Percentiles rank a stretch among this genome's conserved stretches.
Conservation (phyloP, 2,113 vertebrate genomes). For the Rana temporaria region DNA sequence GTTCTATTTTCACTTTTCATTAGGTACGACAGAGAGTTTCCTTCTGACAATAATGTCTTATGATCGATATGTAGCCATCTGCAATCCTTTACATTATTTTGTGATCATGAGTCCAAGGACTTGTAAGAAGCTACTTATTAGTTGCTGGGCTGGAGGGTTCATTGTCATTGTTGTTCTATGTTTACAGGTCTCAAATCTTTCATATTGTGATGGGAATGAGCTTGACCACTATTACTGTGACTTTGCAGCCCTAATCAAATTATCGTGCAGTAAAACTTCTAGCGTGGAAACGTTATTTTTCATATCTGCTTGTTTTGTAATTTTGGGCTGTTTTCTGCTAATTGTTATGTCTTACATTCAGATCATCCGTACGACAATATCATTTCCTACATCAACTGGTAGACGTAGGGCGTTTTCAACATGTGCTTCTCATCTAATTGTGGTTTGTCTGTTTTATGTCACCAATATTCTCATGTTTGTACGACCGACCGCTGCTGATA, state of each 20-base stretch:
- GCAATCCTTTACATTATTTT: conserved; percentile 2
- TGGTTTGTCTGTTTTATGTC: conserved; percentile 28
- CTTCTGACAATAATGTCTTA: conserved; percentile 20
- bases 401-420: conserved; percentile 31
- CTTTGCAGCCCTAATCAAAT: conserved; percentile 16
- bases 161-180: conserved; percentile 1
- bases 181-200: conserved; percentile 10
- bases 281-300: conserved; percentile 20
- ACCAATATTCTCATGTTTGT: conserved; percentile 39
- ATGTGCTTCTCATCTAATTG: conserved; percentile 32
- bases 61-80: conserved; percentile 39
- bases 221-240: conserved; percentile 47
- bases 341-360: conserved; percentile 20
- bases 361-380: conserved; percentile 8
- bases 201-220: conserved; percentile 7
- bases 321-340: conserved; percentile 21
- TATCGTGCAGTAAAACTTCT: conserved; percentile 3
- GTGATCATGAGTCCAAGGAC: background rate
- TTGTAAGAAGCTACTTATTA: background rate
- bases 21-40: conserved; percentile 28
- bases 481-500: background rate
- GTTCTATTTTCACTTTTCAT: conserved; percentile 36
- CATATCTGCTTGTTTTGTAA: conserved; percentile 26
- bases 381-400: background rate
- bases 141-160: conserved; percentile 19